Percentiles rank a stretch among this genome's conserved stretches.
Evolutionary conservation across 2,797 vertebrate species (phyloP).

Genomic region (Spheniscus humboldti): DNA sequence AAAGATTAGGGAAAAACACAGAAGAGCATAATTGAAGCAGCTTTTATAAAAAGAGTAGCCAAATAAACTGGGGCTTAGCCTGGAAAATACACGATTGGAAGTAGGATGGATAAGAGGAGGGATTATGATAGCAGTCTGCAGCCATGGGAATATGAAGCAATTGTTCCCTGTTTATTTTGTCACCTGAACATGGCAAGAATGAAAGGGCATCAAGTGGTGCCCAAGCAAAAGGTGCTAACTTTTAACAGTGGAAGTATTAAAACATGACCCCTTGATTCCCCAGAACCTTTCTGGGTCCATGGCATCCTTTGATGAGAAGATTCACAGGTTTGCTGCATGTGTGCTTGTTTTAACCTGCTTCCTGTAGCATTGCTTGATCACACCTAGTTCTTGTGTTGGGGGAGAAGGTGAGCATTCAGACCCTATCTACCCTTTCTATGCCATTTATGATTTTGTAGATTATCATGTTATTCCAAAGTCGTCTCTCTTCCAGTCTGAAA

Average conservation of each 20-base stretch:
- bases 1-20: background rate
- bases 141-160: background rate
- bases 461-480: background rate
- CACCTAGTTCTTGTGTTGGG: background rate
- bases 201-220: background rate
- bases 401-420: background rate
- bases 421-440: background rate
- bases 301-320: background rate
- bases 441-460: background rate
- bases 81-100: background rate
- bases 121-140: background rate
- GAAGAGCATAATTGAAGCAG: background rate
- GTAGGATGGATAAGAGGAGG: background rate
- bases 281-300: accelerated
- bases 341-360: background rate
- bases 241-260: background rate
- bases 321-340: background rate
- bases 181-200: background rate
- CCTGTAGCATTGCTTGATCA: background rate
- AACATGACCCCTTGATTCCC: background rate
- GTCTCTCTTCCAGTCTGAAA: background rate
- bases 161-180: background rate
- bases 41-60: background rate
- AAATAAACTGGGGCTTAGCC: background rate
- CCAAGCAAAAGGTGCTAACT: background rate